Conservation (phyloP, 2,113 vertebrate species). For the Arvicanthis niloticus region DNA sequence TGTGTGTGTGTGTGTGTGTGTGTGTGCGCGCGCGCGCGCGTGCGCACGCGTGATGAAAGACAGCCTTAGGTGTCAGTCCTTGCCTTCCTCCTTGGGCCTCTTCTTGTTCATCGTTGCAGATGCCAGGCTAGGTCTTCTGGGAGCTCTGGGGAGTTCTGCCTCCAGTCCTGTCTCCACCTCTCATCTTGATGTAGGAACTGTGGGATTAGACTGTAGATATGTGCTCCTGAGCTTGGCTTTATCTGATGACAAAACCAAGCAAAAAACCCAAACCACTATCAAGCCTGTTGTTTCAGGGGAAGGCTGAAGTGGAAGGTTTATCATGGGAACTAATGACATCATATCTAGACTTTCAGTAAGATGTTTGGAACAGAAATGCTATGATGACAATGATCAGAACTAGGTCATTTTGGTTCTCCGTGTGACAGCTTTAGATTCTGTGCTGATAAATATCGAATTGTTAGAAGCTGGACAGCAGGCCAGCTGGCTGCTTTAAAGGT, state of each 20-base stretch:
- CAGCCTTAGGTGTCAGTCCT: not conserved
- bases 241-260: not conserved
- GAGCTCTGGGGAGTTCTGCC: no score
- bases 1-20: not conserved
- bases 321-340: not conserved
- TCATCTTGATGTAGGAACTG: not conserved
- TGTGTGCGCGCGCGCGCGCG: not conserved
- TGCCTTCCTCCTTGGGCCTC: not conserved
- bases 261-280: not conserved
- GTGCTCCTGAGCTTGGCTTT: not conserved
- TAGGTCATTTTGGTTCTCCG: not conserved
- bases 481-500: not conserved
- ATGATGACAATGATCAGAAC: constrained; percentile 24
- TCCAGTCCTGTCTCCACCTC: not conserved
- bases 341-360: constrained; percentile 45
- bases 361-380: not conserved
- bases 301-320: constrained; percentile 27
- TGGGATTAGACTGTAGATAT: not conserved
- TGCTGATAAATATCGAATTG: not conserved
- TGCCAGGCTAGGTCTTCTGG: no score
- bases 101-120: not conserved
- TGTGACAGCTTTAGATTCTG: not conserved
- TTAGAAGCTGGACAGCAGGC: not conserved
- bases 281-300: not conserved
- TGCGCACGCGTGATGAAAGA: no score